Percentiles rank a stretch among this genome's conserved stretches.
phyloP scores from a whole-genome alignment of 2,113 vertebrate species.

The Neodontobutis hainanensis region DNA sequence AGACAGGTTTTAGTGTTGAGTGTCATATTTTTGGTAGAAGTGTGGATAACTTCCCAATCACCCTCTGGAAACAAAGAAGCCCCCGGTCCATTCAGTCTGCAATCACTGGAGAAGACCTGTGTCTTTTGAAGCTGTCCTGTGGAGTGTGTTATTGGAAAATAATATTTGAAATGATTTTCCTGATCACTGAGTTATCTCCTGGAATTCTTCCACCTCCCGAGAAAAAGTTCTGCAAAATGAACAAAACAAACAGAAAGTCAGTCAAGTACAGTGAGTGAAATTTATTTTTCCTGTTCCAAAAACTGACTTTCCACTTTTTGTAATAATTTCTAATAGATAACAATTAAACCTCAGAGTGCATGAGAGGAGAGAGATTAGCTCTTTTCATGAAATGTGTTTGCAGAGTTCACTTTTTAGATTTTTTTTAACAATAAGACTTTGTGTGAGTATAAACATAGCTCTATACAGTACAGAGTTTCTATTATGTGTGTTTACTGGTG shows the following conservation, averaged over 20 bases:
- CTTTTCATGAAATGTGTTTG: constrained; percentile 34
- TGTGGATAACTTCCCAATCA: background rate
- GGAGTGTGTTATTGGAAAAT: constrained; percentile 80
- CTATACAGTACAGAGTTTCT: background rate
- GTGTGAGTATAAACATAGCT: background rate
- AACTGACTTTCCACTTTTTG: constrained; percentile 76
- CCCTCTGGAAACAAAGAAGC: constrained; percentile 33
- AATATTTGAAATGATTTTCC: constrained; percentile 83
- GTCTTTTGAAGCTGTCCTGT: constrained; percentile 62
- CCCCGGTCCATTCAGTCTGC: constrained; percentile 27
- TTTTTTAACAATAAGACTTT: background rate
- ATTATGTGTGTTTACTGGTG: constrained; percentile 63
- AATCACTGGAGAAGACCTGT: constrained; percentile 59
- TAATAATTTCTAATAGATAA: constrained; percentile 75
- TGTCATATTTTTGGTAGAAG: background rate
- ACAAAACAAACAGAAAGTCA: constrained; percentile 77
- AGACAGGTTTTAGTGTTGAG: background rate
- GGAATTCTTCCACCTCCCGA: constrained; percentile 78
- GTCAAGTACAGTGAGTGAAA: constrained; percentile 72
- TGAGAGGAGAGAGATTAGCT: constrained; percentile 60
- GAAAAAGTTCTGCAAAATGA: constrained; percentile 74
- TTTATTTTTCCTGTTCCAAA: constrained; percentile 80
- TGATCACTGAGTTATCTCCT: constrained; percentile 83
- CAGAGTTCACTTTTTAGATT: constrained; percentile 21
- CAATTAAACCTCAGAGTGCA: constrained; percentile 76